Evolutionary conservation across 2,888 invertebrate species (phyloP).

Genomic region (Craniophora ligustri): DNA sequence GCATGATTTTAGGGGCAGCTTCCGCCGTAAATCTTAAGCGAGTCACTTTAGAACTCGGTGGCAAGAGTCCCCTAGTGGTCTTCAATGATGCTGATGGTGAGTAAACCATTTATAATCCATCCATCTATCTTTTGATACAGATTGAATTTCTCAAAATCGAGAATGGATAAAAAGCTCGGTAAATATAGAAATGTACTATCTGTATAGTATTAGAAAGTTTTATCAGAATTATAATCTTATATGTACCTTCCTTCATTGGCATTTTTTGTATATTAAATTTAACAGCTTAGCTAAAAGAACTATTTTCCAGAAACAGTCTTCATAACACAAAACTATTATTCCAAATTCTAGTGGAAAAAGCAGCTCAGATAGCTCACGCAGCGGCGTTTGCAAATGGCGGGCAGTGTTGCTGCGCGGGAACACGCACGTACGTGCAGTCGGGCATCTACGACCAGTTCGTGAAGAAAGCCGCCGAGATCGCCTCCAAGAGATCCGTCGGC

Average conservation of each 20-base stretch:
- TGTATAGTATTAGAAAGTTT: too few relatives aligned
- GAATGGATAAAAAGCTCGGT: too few relatives aligned
- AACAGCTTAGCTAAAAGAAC: background rate
- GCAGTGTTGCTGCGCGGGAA: constrained; percentile 91
- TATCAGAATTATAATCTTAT: too few relatives aligned
- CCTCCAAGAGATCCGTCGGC: constrained; percentile 92
- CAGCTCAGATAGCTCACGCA: constrained; percentile 80
- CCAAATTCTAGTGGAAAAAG: constrained; percentile 74
- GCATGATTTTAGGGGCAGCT: constrained; percentile 90
- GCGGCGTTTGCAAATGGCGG: constrained; percentile 82
- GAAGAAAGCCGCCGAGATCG: constrained; percentile 91
- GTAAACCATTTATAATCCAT: background rate
- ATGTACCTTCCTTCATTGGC: too few relatives aligned
- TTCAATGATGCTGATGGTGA: constrained; percentile 94
- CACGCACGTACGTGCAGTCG: constrained; percentile 96
- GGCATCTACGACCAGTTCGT: constrained; percentile 96
- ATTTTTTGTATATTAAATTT: too few relatives aligned
- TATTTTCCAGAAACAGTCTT: background rate
- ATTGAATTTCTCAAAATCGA: too few relatives aligned
- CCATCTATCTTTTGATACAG: too few relatives aligned
- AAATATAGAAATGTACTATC: too few relatives aligned
- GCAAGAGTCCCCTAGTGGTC: constrained; percentile 96
- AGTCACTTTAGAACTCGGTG: constrained; percentile 95
- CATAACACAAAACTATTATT: background rate
- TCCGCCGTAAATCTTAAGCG: constrained; percentile 94